phyloP scores from a whole-genome alignment of 1,140 invertebrate species.

The Tribolium madens region DNA sequence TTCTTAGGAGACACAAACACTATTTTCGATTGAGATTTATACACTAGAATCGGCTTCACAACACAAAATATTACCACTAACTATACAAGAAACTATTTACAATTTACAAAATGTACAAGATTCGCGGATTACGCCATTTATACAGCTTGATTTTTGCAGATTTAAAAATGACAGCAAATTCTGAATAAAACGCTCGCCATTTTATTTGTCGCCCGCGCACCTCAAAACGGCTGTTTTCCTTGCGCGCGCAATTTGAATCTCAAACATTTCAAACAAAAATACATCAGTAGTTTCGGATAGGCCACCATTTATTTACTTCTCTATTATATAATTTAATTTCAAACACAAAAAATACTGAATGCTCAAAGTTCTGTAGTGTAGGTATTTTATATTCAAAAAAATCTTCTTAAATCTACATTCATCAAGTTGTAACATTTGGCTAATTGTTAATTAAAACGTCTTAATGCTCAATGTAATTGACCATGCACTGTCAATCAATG shows the following conservation, averaged over 20 bases:
- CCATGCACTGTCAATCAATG: background rate
- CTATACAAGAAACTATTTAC: constrained; percentile 67
- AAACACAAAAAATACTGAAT: no score
- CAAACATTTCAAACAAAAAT: background rate
- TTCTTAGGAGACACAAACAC: constrained; percentile 63
- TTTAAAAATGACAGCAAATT: constrained; percentile 65
- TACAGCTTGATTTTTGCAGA: constrained; percentile 63
- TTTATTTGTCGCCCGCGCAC: constrained; percentile 61
- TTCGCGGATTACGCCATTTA: constrained; percentile 65
- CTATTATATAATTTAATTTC: no score
- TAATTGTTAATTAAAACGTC: background rate
- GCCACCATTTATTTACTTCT: background rate
- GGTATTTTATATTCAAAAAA: no score
- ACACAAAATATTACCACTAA: constrained; percentile 67
- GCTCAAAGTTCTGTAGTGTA: no score
- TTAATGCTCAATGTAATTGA: background rate
- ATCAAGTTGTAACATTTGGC: background rate
- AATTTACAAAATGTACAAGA: constrained; percentile 64
- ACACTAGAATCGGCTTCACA: constrained; percentile 61
- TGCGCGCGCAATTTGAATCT: constrained; percentile 11
- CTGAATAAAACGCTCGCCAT: constrained; percentile 63
- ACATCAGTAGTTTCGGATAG: background rate
- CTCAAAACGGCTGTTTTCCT: constrained; percentile 43
- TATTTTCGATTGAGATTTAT: constrained; percentile 62
- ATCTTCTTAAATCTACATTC: no score